Evolutionary conservation across 2,888 invertebrate genomes (phyloP).

Genomic region (Drosophila merina): DNA sequence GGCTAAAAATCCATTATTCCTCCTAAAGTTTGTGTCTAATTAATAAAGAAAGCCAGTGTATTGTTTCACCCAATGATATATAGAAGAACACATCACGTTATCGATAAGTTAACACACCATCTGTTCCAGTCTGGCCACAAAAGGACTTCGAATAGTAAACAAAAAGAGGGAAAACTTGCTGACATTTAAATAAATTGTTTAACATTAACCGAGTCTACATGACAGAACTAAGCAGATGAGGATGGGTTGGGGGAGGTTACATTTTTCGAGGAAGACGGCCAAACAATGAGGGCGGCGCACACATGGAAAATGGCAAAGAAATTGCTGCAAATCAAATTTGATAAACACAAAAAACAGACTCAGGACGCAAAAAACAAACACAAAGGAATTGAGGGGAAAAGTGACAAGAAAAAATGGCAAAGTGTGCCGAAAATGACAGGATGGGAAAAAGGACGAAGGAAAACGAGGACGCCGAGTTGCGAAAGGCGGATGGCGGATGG

Average conservation of each 20-base stretch:
- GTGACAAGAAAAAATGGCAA: conserved; percentile 78
- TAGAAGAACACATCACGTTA: conserved; percentile 24
- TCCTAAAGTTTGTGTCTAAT: background rate
- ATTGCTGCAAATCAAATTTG: conserved; percentile 80
- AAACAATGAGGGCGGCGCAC: conserved; percentile 53
- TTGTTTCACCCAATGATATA: background rate
- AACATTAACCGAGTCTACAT: conserved; percentile 62
- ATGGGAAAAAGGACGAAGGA: conserved; percentile 39
- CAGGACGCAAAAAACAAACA: conserved; percentile 46
- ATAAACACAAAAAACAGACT: conserved; percentile 65
- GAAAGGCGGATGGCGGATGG: conserved; percentile 47
- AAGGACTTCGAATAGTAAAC: conserved; percentile 28
- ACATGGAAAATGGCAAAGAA: conserved; percentile 76
- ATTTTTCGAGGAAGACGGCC: conserved; percentile 5
- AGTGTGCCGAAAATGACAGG: conserved; percentile 72
- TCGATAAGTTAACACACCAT: conserved; percentile 37
- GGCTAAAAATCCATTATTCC: background rate
- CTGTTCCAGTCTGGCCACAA: conserved; percentile 19
- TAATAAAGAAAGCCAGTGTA: background rate
- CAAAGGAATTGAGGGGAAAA: conserved; percentile 61
- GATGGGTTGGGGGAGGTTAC: conserved; percentile 3
- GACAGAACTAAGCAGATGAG: conserved; percentile 68
- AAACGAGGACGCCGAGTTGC: conserved; percentile 23
- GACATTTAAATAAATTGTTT: conserved; percentile 79
- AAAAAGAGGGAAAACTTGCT: conserved; percentile 53